phyloP scores from a whole-genome alignment of 2,888 invertebrate genomes.

The Balanococcus diminutus region DNA sequence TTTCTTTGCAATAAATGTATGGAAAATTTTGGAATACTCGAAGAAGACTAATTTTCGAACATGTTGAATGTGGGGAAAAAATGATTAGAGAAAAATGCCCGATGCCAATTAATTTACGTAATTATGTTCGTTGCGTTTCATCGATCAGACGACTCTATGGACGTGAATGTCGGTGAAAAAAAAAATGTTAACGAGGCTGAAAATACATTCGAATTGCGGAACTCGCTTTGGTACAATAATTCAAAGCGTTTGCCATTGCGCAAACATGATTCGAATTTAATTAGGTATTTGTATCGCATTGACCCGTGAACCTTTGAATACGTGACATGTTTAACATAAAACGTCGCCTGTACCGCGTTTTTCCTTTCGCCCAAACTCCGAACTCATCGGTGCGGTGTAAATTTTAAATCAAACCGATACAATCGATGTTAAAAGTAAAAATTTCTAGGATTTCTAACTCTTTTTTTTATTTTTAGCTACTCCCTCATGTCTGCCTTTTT shows the following conservation, averaged over 20 bases:
- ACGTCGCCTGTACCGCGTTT: background rate
- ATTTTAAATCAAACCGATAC: background rate
- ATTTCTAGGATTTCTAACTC: background rate
- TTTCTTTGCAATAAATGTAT: background rate
- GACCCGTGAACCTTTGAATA: constrained; percentile 28
- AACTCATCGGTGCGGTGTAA: background rate
- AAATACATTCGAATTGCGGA: constrained; percentile 20
- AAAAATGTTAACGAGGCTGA: constrained; percentile 7
- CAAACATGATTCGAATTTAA: constrained; percentile 35
- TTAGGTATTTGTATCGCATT: constrained; percentile 34
- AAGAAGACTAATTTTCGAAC: background rate
- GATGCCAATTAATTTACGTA: constrained; percentile 14
- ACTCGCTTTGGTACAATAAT: constrained; percentile 24
- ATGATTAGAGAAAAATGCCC: background rate
- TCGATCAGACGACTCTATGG: background rate
- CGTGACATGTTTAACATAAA: constrained; percentile 17
- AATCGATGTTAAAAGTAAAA: constrained; percentile 11
- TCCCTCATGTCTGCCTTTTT: background rate
- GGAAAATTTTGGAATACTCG: background rate
- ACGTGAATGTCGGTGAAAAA: background rate
- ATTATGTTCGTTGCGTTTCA: background rate
- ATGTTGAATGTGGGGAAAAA: background rate
- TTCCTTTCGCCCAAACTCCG: background rate
- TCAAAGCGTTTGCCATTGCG: constrained; percentile 12
- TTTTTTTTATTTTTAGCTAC: too few relatives aligned